Conservation (phyloP, 2,113 vertebrate species). For the Pycnonotus jocosus region DNA sequence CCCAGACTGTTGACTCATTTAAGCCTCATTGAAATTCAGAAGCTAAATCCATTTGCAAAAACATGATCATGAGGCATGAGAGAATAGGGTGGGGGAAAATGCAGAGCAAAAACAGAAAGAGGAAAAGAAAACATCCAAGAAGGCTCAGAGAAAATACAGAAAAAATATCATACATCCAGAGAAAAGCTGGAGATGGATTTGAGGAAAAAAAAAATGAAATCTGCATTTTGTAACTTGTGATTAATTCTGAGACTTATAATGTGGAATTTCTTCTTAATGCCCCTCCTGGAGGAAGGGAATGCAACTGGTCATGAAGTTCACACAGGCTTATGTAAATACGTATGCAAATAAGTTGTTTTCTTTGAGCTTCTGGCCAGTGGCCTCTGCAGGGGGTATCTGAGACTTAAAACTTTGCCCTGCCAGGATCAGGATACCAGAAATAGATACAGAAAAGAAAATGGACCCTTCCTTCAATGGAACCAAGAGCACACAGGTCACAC, state of each 20-base stretch:
- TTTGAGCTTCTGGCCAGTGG: conserved; percentile 41
- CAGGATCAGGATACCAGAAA: background rate
- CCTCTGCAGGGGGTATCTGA: conserved; percentile 14
- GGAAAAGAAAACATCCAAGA: background rate
- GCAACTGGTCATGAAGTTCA: conserved; percentile 56
- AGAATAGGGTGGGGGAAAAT: background rate
- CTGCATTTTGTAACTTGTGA: background rate
- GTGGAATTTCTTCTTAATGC: conserved; percentile 39
- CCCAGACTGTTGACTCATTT: conserved; percentile 16
- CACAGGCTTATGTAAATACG: conserved; percentile 45
- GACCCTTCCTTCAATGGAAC: background rate
- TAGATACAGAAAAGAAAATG: background rate
- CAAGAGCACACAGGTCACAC: background rate
- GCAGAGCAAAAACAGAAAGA: background rate
- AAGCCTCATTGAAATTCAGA: conserved; percentile 39
- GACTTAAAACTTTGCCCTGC: background rate
- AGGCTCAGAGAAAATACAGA: background rate
- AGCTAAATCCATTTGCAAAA: conserved; percentile 18
- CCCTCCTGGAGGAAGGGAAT: conserved; percentile 33
- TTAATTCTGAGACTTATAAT: conserved; percentile 49
- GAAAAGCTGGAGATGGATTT: background rate
- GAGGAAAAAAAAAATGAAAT: background rate
- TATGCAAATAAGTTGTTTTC: conserved; percentile 55
- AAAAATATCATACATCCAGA: background rate
- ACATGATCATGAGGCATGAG: background rate